These are phyloP conservation scores for Andrena camellia DNA, from an alignment of 2,888 invertebrate species.

Conservation along the genomic window DNA sequence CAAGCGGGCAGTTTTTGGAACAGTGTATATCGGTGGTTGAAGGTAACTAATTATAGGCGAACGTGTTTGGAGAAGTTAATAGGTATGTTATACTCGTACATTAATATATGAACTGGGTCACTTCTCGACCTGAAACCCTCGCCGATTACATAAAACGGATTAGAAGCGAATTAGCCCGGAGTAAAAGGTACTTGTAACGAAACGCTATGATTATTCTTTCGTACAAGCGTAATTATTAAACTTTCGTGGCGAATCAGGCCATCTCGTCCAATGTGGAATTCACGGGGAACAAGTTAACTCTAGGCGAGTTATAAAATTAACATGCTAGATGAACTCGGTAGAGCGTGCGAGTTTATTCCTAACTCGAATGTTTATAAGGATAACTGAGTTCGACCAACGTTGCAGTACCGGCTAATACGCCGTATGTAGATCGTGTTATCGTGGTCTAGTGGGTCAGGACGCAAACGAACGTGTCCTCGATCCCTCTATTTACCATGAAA, in stretches of 20 bases:
- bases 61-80: too few species aligned
- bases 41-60: too few species aligned
- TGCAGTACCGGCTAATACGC: conserved; percentile 15
- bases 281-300: neutral
- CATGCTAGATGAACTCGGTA: neutral
- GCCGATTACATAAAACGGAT: neutral
- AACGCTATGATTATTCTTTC: too few species aligned
- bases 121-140: neutral
- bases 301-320: neutral
- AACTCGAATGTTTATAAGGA: conserved; percentile 20
- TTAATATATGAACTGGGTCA: neutral
- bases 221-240: neutral
- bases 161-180: neutral
- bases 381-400: conserved; percentile 23
- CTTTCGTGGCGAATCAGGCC: neutral
- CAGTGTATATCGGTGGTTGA: too few species aligned
- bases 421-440: conserved; percentile 51
- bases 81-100: neutral
- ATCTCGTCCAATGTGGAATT: neutral
- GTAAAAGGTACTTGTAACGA: too few species aligned
- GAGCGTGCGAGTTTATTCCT: neutral
- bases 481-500: conserved; percentile 60
- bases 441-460: conserved; percentile 52
- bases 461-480: conserved; percentile 63
- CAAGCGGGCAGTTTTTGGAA: too few species aligned